These are phyloP conservation scores for Latrodectus hesperus DNA, from an alignment of 2,888 invertebrate genomes.

Conservation along the genomic window DNA sequence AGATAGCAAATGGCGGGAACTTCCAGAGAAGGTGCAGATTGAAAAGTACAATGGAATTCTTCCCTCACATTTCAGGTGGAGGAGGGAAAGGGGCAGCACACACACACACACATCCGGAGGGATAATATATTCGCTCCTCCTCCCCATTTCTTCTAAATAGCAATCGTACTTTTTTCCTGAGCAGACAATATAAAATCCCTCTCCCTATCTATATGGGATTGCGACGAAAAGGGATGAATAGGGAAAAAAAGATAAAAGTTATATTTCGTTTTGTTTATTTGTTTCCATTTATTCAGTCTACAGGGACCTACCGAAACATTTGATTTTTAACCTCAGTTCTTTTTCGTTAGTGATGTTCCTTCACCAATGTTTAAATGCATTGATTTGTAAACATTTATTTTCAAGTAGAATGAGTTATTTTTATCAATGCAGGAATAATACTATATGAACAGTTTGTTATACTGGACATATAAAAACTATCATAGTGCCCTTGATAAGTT, in stretches of 20 bases:
- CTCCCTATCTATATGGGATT: conserved; percentile 34
- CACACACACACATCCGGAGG: conserved; percentile 27
- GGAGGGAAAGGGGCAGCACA: conserved; percentile 5
- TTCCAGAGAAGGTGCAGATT: conserved; percentile 43
- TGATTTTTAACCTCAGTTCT: conserved; percentile 5
- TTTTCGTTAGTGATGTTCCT: neutral
- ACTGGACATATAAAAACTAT: too few species aligned
- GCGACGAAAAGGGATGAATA: neutral
- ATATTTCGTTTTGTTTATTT: conserved; percentile 14
- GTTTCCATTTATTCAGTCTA: conserved; percentile 17
- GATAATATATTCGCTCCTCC: conserved; percentile 37
- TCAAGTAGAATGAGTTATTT: too few species aligned
- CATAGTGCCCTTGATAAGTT: too few species aligned
- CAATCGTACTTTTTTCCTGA: conserved; percentile 8
- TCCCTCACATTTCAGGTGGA: conserved; percentile 32
- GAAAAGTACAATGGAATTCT: conserved; percentile 50
- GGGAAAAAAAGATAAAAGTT: conserved; percentile 32
- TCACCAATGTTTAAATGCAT: neutral
- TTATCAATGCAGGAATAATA: too few species aligned
- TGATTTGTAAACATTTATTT: too few species aligned
- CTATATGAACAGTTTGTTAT: too few species aligned
- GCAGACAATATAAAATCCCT: conserved; percentile 40
- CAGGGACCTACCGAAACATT: conserved; percentile 12
- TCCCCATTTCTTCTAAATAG: conserved; percentile 13
- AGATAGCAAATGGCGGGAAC: conserved; percentile 53